Evolutionary conservation across 1,140 invertebrate species (phyloP), one percentile per base, ranked within the genome.

Genomic region (Antheraea pernyi): DNA sequence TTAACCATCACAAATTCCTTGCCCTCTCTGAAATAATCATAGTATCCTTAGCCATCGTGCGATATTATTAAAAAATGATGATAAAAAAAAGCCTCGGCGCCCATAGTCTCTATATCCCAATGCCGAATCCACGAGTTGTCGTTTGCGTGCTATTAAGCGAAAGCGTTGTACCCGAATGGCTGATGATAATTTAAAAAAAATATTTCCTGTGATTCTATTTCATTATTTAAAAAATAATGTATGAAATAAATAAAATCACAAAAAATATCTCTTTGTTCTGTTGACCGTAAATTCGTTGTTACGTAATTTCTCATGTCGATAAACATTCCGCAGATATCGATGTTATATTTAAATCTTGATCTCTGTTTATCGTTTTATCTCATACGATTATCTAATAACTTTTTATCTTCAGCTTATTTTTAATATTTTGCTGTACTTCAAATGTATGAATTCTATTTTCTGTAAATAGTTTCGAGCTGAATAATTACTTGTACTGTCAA

Each of bases 1-100:
- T 88, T 84, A 74, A 82, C 83, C 72, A 80, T 79, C 67, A 86
- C 77, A 85, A 86, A 90, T 65, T 85, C 75, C 75, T 83, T 87
- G 79, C 72, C 77, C 68, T 79, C 77, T 90, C 89, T 91, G 89
- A 89, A 91, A 91, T 77, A 77, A 76, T 64, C 70, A 80, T 72
- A 80, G 75, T 74, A 73, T 73, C 73, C 77, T 79, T 75, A 76
- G 59, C 60, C 48, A 70, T 65, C 42, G 68, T 75, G 42, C 59
- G 46, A 37, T 70, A 68, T 37, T 59, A 8, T 53, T 65, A 6
- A 60, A 18, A n/a, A 11, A 11, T 42, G 7, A 9, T 42, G 39
- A 67, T 39, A 37, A 37, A 58, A 60, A 65, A 59, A 59, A 65
- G 63, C 69, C 59, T 60, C n/a, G 39, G 63, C 71, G 48, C 16